A percentile compares a stretch with the other conserved stretches of the same genome.
Conservation (phyloP, 2,113 vertebrate genomes). For the Pontoporia blainvillei region DNA sequence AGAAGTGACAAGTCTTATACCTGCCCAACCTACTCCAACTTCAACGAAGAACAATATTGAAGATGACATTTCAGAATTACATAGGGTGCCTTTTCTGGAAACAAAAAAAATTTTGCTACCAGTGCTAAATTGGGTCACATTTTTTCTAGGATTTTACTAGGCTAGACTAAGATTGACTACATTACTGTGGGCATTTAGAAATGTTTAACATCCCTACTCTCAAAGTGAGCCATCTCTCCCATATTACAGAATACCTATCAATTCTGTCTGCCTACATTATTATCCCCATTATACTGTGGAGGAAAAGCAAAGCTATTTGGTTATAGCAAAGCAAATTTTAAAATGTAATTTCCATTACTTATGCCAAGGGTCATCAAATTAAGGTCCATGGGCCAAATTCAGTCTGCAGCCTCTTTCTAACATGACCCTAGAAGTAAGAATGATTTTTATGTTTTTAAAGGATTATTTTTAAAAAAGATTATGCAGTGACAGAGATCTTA, state of each 20-base stretch:
- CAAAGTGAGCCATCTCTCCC: background rate
- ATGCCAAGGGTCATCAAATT: background rate
- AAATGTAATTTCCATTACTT: constrained; percentile 9
- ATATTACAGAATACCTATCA: background rate
- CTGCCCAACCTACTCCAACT: background rate
- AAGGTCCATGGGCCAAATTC: background rate
- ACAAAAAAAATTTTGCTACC: background rate
- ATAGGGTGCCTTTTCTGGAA: background rate
- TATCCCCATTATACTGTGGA: background rate
- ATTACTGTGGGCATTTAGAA: background rate
- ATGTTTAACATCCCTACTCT: background rate
- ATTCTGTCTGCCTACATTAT: constrained; percentile 10
- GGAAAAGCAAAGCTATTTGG: background rate
- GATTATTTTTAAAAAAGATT: background rate
- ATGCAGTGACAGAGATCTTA: background rate
- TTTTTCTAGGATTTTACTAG: background rate
- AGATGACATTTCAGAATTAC: constrained; percentile 28
- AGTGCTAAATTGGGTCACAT: background rate
- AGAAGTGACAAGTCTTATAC: background rate
- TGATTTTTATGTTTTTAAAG: background rate
- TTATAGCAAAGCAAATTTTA: background rate
- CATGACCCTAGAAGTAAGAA: background rate
- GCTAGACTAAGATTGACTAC: background rate
- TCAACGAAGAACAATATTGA: constrained; percentile 5
- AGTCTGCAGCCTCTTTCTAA: background rate